Conservation (phyloP, 2,797 vertebrate genomes). For the Chaunax sp. region DNA sequence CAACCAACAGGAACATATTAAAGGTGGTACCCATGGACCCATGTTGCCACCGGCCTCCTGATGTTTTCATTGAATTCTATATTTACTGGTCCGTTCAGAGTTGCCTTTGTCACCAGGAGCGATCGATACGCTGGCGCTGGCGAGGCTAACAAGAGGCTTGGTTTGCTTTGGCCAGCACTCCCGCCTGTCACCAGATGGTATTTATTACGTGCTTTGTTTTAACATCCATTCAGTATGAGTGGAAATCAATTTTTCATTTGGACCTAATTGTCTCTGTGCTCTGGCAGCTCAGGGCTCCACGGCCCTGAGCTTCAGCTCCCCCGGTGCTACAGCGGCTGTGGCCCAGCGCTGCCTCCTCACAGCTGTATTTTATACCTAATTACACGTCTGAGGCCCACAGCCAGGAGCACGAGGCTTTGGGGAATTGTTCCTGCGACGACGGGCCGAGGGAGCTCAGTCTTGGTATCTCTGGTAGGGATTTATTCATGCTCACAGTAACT, state of each 20-base stretch:
- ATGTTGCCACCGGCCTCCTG: constrained; percentile 56
- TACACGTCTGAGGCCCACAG: constrained; percentile 71
- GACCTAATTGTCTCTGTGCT: constrained; percentile 77
- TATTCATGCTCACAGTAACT: constrained; percentile 46
- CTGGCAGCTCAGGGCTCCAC: constrained; percentile 72
- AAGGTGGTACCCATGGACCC: constrained; percentile 17
- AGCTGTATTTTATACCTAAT: constrained; percentile 80
- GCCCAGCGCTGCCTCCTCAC: constrained; percentile 37
- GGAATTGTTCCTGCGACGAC: constrained; percentile 59
- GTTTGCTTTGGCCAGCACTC: constrained; percentile 70
- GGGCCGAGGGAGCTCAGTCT: constrained; percentile 32
- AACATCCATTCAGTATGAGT: constrained; percentile 81
- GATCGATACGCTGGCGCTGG: constrained; percentile 74
- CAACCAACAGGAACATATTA: too few relatives aligned
- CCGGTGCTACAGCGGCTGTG: constrained; percentile 27
- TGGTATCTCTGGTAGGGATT: constrained; percentile 57
- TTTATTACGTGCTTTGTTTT: constrained; percentile 82
- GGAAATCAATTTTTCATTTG: constrained; percentile 83
- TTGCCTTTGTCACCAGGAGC: constrained; percentile 69
- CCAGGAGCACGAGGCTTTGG: constrained; percentile 53
- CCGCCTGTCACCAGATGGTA: constrained; percentile 74
- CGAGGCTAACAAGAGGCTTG: constrained; percentile 75
- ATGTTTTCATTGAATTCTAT: constrained; percentile 78
- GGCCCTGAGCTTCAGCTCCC: constrained; percentile 40
- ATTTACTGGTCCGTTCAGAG: constrained; percentile 66